A percentile compares a stretch with the other conserved stretches of the same genome.
phyloP scores from a whole-genome alignment of 2,888 invertebrate genomes.

The Diadromus collaris region DNA sequence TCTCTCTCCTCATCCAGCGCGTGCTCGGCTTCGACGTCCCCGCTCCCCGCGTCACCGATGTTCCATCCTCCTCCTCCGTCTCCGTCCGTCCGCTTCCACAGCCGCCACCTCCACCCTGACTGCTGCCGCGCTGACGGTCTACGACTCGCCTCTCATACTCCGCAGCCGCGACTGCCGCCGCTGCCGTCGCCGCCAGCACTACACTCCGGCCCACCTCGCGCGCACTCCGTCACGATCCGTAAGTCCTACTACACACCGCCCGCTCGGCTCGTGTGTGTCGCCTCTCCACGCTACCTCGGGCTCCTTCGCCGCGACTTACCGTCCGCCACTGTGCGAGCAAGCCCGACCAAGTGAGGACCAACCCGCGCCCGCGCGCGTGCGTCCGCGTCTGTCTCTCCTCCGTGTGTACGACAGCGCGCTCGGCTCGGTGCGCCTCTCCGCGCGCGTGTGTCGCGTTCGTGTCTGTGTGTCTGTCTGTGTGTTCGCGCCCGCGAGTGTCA shows the following conservation, averaged over 20 bases:
- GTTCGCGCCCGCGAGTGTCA: slow-evolving; percentile 71
- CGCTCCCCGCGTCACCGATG: slow-evolving; percentile 31
- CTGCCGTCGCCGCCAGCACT: slow-evolving; percentile 49
- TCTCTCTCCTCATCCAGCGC: slow-evolving; percentile 52
- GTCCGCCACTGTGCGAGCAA: slow-evolving; percentile 31
- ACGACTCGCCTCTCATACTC: slow-evolving; percentile 57
- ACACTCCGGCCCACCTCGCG: slow-evolving; percentile 50
- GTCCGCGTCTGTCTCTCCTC: slow-evolving; percentile 44
- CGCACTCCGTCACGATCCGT: slow-evolving; percentile 61
- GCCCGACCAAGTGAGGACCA: slow-evolving; percentile 5
- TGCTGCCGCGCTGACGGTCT: slow-evolving; percentile 45
- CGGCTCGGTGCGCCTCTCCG: slow-evolving; percentile 32
- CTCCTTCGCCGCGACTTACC: slow-evolving; percentile 61
- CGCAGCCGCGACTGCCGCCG: slow-evolving; percentile 62
- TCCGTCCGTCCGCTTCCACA: slow-evolving; percentile 57
- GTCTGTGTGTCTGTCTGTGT: slow-evolving; percentile 59
- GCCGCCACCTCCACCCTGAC: slow-evolving; percentile 57
- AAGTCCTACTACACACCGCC: slow-evolving; percentile 54
- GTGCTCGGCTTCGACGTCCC: slow-evolving; percentile 38
- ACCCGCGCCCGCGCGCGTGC: slow-evolving; percentile 56
- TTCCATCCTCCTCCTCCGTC: slow-evolving; percentile 47
- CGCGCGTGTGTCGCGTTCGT: too few species aligned
- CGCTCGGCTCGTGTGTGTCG: too few species aligned
- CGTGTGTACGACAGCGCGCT: slow-evolving; percentile 61
- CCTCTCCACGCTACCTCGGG: slow-evolving; percentile 9